Evolutionary conservation across 2,888 invertebrate species (phyloP).

Genomic region (Tachystola acroxantha): DNA sequence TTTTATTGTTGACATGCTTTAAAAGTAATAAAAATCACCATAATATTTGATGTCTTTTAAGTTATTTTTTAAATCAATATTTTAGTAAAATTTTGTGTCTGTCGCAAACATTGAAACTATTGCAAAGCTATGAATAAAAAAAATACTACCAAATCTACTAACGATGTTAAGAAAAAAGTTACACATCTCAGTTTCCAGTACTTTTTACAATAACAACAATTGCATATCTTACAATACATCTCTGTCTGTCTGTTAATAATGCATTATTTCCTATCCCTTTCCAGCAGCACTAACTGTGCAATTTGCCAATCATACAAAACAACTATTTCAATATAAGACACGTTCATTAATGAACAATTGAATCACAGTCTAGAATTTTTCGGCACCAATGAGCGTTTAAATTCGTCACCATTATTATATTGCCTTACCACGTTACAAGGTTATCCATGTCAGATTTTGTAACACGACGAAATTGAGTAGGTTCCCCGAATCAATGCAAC

Average conservation of each 20-base stretch:
- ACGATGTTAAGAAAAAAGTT: conserved; percentile 46
- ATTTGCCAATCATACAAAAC: conserved; percentile 71
- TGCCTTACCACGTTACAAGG: conserved; percentile 43
- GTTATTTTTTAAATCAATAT: no score
- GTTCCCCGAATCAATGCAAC: conserved; percentile 41
- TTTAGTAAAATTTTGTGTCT: conserved; percentile 35
- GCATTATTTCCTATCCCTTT: conserved; percentile 31
- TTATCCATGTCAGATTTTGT: conserved; percentile 40
- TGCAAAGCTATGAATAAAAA: conserved; percentile 62
- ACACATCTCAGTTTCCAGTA: conserved; percentile 38
- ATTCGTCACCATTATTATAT: conserved; percentile 63
- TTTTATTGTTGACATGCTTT: no score
- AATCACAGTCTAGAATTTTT: conserved; percentile 76
- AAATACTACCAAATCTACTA: conserved; percentile 53
- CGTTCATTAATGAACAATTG: conserved; percentile 74
- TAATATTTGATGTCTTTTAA: no score
- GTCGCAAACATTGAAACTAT: conserved; percentile 39
- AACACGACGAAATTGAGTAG: conserved; percentile 43
- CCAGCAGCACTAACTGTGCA: conserved; percentile 45
- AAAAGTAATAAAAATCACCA: no score
- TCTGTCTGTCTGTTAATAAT: conserved; percentile 30
- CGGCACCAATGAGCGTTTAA: conserved; percentile 76
- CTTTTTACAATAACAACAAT: conserved; percentile 48
- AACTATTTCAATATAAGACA: conserved; percentile 79
- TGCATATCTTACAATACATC: conserved; percentile 46